Percentiles rank a stretch among this genome's conserved stretches.
Evolutionary conservation across 2,113 vertebrate genomes (phyloP).

Genomic region (Garra rufa): DNA sequence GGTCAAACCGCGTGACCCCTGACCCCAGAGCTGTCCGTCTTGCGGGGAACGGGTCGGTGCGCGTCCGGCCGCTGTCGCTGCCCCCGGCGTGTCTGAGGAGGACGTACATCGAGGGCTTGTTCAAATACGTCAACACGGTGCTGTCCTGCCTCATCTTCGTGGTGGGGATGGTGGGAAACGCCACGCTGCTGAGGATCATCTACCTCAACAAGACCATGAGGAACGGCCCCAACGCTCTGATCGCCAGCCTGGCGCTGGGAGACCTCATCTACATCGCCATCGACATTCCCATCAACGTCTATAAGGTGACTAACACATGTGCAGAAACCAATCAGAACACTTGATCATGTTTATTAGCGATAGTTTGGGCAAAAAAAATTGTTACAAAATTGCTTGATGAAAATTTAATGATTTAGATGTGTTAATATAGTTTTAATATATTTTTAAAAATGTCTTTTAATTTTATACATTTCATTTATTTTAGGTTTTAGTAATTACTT

Average conservation of each 20-base stretch:
- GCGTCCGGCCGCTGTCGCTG: background rate
- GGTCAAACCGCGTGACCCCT: conserved; percentile 23
- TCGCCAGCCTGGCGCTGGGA: conserved; percentile 87
- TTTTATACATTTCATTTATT: too few relatives aligned
- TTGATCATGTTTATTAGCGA: too few relatives aligned
- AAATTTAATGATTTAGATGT: too few relatives aligned
- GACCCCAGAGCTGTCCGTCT: conserved; percentile 14
- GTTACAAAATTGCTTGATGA: too few relatives aligned
- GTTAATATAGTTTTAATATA: too few relatives aligned
- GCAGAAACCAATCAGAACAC: background rate
- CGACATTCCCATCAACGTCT: conserved; percentile 87
- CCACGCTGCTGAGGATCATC: conserved; percentile 89
- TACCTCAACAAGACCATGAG: conserved; percentile 90
- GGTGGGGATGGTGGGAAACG: conserved; percentile 87
- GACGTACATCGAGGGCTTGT: conserved; percentile 75
- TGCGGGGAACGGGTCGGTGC: conserved; percentile 11
- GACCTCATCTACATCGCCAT: conserved; percentile 90
- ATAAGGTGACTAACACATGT: conserved; percentile 77
- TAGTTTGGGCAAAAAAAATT: too few relatives aligned
- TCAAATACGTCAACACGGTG: conserved; percentile 86
- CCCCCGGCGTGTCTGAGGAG: conserved; percentile 51
- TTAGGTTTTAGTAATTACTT: too few relatives aligned
- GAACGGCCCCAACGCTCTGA: conserved; percentile 88
- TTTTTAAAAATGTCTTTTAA: too few relatives aligned
- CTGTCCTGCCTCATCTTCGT: conserved; percentile 86